phyloP scores from a whole-genome alignment of 2,113 vertebrate species.

The Misgurnus anguillicaudatus region DNA sequence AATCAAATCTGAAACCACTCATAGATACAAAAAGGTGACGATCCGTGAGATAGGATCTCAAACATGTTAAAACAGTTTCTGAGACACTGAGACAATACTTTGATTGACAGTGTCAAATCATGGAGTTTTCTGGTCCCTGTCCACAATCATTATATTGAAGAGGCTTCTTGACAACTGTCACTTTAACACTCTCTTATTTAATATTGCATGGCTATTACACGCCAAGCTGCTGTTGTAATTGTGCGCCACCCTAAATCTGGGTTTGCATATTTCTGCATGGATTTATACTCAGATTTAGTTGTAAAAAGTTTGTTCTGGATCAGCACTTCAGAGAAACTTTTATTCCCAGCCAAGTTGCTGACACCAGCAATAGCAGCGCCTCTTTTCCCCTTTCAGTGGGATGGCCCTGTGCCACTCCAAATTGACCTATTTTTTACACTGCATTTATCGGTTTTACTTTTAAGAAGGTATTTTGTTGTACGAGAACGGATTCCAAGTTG shows the following conservation, averaged over 20 bases:
- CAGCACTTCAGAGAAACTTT: constrained; percentile 39
- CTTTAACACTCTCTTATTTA: no score
- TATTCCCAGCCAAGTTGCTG: constrained; percentile 6
- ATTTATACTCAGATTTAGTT: neutral
- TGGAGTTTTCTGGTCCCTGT: no score
- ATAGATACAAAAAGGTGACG: no score
- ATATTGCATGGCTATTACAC: neutral
- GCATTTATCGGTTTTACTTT: constrained; percentile 28
- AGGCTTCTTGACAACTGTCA: no score
- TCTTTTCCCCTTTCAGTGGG: constrained; percentile 7
- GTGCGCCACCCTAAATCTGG: neutral
- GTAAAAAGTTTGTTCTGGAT: constrained; percentile 23
- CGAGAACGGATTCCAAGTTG: constrained; percentile 15
- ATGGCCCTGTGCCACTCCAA: neutral
- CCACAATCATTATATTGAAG: no score
- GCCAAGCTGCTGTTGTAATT: constrained; percentile 19
- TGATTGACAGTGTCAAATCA: no score
- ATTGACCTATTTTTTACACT: constrained; percentile 22
- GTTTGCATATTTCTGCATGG: constrained; percentile 11
- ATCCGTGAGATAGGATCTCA: no score
- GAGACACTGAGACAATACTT: no score
- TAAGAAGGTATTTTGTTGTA: constrained; percentile 1
- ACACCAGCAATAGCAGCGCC: constrained; percentile 2
- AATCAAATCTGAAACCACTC: no score
- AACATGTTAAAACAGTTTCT: no score